phyloP scores from a whole-genome alignment of 2,888 invertebrate species.

The Mesopsocus fuscifrons region DNA sequence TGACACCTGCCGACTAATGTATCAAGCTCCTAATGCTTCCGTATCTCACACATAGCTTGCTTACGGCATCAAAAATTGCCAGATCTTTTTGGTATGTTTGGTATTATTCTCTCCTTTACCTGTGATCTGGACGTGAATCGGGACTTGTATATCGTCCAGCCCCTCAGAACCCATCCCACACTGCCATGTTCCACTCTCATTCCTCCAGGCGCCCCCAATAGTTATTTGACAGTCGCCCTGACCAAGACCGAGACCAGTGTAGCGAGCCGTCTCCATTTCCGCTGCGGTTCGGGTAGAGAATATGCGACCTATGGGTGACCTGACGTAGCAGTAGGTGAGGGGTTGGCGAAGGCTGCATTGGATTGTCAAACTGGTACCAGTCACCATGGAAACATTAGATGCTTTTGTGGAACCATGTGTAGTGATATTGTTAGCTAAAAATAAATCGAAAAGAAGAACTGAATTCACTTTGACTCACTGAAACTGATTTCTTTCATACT shows the following conservation, averaged over 20 bases:
- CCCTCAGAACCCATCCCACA: conserved; percentile 12
- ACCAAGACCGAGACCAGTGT: conserved; percentile 11
- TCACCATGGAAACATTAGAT: background rate
- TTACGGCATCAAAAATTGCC: too few relatives aligned
- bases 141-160: conserved; percentile 9
- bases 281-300: background rate
- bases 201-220: conserved; percentile 3
- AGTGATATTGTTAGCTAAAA: too few relatives aligned
- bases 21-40: too few relatives aligned
- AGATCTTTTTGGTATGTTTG: too few relatives aligned
- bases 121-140: too few relatives aligned
- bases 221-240: conserved; percentile 12
- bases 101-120: too few relatives aligned
- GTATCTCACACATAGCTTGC: too few relatives aligned
- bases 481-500: too few relatives aligned
- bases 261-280: background rate
- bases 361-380: background rate
- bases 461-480: too few relatives aligned
- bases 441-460: too few relatives aligned
- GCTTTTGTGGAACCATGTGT: background rate
- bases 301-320: background rate
- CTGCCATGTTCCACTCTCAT: conserved; percentile 12
- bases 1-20: too few relatives aligned
- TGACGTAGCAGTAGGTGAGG: background rate
- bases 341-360: background rate